Evolutionary conservation across 2,888 invertebrate genomes (phyloP).

Genomic region (Drosophila seclusa): DNA sequence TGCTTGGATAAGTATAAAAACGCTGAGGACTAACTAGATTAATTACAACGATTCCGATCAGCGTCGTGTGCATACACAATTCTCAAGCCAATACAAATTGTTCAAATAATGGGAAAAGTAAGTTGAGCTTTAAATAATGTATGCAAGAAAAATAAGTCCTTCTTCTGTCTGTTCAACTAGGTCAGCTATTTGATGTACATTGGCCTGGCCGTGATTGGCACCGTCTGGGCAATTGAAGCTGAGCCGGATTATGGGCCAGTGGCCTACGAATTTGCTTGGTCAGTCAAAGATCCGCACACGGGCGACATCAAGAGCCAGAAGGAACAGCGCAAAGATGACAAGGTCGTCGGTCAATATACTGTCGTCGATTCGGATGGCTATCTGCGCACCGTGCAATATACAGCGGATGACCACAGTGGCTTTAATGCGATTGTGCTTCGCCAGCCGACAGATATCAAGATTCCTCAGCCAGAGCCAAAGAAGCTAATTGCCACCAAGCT

Average conservation of each 20-base stretch:
- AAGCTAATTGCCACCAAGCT: constrained; percentile 74
- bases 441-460: constrained; percentile 85
- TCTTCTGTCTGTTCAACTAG: constrained; percentile 14
- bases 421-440: constrained; percentile 86
- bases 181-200: constrained; percentile 61
- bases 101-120: constrained; percentile 64
- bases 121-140: constrained; percentile 14
- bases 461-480: constrained; percentile 74
- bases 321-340: constrained; percentile 86
- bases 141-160: neutral
- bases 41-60: constrained; percentile 69
- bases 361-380: constrained; percentile 86
- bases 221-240: constrained; percentile 70
- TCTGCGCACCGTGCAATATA: constrained; percentile 86
- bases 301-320: constrained; percentile 86
- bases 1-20: constrained; percentile 67
- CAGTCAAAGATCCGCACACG: constrained; percentile 86
- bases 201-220: constrained; percentile 48
- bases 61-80: constrained; percentile 66
- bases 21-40: constrained; percentile 64
- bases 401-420: constrained; percentile 86
- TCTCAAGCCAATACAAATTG: constrained; percentile 26
- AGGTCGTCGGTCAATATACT: constrained; percentile 86
- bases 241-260: constrained; percentile 84
- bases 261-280: constrained; percentile 85